Conservation (phyloP, 2,888 invertebrate genomes). For the Osmoderma eremita region DNA sequence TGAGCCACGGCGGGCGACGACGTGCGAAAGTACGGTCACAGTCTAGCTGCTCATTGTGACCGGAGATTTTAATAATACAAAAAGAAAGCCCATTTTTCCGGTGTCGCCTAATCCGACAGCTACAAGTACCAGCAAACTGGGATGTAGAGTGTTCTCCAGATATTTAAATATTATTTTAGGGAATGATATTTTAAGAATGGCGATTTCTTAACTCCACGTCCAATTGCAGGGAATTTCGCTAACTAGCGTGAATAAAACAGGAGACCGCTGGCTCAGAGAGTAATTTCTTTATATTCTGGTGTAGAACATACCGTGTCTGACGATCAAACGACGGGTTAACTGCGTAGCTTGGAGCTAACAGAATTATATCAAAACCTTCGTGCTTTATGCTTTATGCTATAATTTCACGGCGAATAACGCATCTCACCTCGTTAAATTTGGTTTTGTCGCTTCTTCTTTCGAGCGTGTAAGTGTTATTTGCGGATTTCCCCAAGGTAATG, state of each 20-base stretch:
- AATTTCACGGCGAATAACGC: conserved; percentile 6
- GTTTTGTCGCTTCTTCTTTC: neutral
- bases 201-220: no score
- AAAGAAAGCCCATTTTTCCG: conserved; percentile 46
- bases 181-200: conserved; percentile 15
- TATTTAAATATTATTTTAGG: conserved; percentile 44
- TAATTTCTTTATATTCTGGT: no score
- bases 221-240: no score
- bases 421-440: neutral
- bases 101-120: conserved; percentile 47
- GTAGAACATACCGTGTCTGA: no score
- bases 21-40: neutral
- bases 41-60: conserved; percentile 25
- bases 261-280: no score
- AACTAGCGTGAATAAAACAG: no score
- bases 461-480: neutral
- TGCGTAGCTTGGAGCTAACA: no score
- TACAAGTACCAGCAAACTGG: conserved; percentile 49
- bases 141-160: conserved; percentile 39
- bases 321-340: no score
- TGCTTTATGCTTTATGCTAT: conserved; percentile 7
- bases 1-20: neutral
- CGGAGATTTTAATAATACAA: conserved; percentile 43
- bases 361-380: neutral
- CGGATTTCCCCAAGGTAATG: neutral